Evolutionary conservation across 1,140 invertebrate genomes (phyloP).

Genomic region (Lepidurus couesii): DNA sequence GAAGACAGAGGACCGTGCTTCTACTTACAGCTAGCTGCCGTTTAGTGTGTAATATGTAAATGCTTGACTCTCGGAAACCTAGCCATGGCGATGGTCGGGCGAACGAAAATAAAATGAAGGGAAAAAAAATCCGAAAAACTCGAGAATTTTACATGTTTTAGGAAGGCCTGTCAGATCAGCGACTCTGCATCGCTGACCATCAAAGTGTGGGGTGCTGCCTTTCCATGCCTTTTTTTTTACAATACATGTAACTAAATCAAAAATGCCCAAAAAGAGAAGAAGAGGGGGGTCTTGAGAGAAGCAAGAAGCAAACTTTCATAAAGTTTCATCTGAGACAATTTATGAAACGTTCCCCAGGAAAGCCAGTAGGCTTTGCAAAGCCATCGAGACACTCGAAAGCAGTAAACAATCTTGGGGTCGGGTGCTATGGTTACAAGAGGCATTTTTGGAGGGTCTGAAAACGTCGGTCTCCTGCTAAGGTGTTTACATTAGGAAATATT

Average conservation of each 20-base stretch:
- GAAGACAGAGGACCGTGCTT: background rate
- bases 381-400: background rate
- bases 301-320: background rate
- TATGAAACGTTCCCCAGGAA: background rate
- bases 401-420: slow-evolving; percentile 2
- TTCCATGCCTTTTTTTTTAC: too few relatives aligned
- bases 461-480: slow-evolving; percentile 7
- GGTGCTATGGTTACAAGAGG: background rate
- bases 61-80: too few relatives aligned
- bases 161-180: too few relatives aligned
- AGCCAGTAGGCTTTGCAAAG: background rate
- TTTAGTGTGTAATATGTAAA: background rate
- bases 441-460: background rate
- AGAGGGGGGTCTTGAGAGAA: too few relatives aligned
- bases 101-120: too few relatives aligned
- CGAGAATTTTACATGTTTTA: too few relatives aligned
- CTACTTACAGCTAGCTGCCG: background rate
- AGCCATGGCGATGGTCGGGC: too few relatives aligned
- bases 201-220: too few relatives aligned
- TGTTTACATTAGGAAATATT: slow-evolving; percentile 16
- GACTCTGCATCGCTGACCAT: too few relatives aligned
- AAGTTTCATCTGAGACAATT: background rate
- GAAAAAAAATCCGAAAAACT: too few relatives aligned
- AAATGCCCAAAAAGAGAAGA: too few relatives aligned
- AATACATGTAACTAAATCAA: too few relatives aligned